phyloP scores from a whole-genome alignment of 1,140 invertebrate species.

The Zaprionus davidi region DNA sequence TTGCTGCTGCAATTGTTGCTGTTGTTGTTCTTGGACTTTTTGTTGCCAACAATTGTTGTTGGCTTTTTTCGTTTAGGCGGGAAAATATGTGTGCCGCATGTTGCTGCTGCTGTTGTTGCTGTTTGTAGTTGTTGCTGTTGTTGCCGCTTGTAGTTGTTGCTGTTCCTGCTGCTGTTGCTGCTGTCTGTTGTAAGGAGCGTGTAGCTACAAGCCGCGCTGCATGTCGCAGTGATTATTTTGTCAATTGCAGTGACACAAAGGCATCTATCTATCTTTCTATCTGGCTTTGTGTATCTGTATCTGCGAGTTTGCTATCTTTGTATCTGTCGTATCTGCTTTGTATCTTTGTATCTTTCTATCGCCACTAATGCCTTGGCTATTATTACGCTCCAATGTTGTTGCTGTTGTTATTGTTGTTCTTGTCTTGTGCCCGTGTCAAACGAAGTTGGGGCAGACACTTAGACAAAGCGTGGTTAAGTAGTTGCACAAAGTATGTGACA shows the following conservation, averaged over 20 bases:
- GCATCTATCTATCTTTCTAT: conserved; percentile 65
- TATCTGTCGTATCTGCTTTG: conserved; percentile 13
- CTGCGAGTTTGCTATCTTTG: conserved; percentile 17
- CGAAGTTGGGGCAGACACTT: conserved; percentile 19
- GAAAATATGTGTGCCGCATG: conserved; percentile 73
- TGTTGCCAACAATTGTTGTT: conserved; percentile 22
- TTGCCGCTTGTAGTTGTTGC: conserved; percentile 25
- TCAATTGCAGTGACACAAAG: conserved; percentile 82
- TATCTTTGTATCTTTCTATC: conserved; percentile 31
- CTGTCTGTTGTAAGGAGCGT: conserved; percentile 52
- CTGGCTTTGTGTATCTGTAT: conserved; percentile 24
- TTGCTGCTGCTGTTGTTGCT: conserved; percentile 17
- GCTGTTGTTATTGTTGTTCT: conserved; percentile 42
- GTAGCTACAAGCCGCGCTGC: conserved; percentile 47
- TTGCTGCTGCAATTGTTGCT: conserved; percentile 2
- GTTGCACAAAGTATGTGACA: conserved; percentile 42
- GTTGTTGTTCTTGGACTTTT: conserved; percentile 13
- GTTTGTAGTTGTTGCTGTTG: conserved; percentile 23
- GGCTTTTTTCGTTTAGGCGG: conserved; percentile 63
- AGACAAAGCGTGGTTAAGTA: conserved; percentile 66
- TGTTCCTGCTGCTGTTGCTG: conserved; percentile 51
- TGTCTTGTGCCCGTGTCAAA: conserved; percentile 58
- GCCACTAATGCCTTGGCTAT: conserved; percentile 72
- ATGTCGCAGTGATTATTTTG: conserved; percentile 81
- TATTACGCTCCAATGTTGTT: conserved; percentile 51